Evolutionary conservation across 1,140 invertebrate species (phyloP).

Genomic region (Drosophila funebris): DNA sequence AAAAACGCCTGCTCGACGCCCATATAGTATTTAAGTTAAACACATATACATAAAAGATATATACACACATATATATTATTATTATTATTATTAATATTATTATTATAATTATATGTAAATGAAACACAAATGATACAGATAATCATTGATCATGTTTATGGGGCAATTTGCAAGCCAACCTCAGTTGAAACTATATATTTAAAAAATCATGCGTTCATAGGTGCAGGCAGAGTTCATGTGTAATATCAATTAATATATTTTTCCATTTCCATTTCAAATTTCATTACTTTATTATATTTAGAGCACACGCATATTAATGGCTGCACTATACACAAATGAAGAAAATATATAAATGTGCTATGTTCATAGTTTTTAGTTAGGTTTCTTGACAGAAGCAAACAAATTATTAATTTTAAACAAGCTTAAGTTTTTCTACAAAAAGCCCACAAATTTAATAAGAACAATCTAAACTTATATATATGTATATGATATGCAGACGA

Average conservation of each 20-base stretch:
- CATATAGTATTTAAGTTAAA: constrained; percentile 65
- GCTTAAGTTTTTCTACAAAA: constrained; percentile 76
- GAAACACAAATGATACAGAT: constrained; percentile 55
- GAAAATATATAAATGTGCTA: constrained; percentile 66
- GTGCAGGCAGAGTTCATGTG: constrained; percentile 39
- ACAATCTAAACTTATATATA: constrained; percentile 45
- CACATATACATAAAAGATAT: constrained; percentile 47
- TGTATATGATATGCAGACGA: constrained; percentile 47
- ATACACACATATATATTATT: constrained; percentile 39
- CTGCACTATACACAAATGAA: constrained; percentile 66
- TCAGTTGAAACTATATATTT: constrained; percentile 59
- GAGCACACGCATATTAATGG: constrained; percentile 59
- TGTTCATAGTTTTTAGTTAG: constrained; percentile 81
- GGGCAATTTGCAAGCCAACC: constrained; percentile 77
- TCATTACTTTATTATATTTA: constrained; percentile 51
- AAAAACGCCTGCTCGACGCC: constrained; percentile 40
- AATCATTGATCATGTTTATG: constrained; percentile 54
- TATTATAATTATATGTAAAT: constrained; percentile 34
- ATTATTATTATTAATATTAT: constrained; percentile 30
- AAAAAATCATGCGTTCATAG: constrained; percentile 6
- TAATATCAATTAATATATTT: constrained; percentile 38
- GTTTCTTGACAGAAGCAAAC: constrained; percentile 47
- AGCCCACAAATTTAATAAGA: constrained; percentile 65
- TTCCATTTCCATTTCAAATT: constrained; percentile 49
- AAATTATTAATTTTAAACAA: constrained; percentile 58